A percentile compares a stretch with the other conserved stretches of the same genome.
phyloP scores from a whole-genome alignment of 2,888 invertebrate genomes.

The Clistopyga incitator region DNA sequence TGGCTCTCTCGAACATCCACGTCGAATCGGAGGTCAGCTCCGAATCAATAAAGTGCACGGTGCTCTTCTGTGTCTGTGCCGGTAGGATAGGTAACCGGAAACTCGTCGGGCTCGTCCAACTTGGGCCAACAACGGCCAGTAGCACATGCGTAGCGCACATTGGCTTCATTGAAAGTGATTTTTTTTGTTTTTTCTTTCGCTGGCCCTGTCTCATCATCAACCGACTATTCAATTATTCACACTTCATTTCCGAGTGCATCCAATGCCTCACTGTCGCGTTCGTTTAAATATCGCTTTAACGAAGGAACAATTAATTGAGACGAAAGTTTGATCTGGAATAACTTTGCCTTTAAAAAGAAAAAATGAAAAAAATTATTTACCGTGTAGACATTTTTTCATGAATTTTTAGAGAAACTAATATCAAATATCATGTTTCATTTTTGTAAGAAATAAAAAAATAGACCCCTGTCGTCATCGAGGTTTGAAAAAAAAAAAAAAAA shows the following conservation, averaged over 20 bases:
- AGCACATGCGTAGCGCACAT: neutral
- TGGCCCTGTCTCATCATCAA: neutral
- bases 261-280: constrained; percentile 29
- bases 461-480: neutral
- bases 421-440: neutral
- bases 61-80: constrained; percentile 59
- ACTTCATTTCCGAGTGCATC: neutral
- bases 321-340: neutral
- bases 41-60: constrained; percentile 77
- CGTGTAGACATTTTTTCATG: too few relatives aligned
- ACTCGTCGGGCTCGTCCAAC: constrained; percentile 35
- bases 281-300: constrained; percentile 11
- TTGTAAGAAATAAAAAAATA: neutral
- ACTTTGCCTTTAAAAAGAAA: neutral
- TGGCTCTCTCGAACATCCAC: constrained; percentile 13
- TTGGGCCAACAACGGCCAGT: constrained; percentile 15
- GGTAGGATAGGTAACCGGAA: constrained; percentile 39
- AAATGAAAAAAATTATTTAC: neutral
- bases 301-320: neutral
- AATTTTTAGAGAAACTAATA: too few relatives aligned
- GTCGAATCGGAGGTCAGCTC: constrained; percentile 75
- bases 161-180: constrained; percentile 16
- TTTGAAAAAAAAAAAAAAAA: neutral
- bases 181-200: constrained; percentile 32
- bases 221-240: constrained; percentile 13